These are phyloP conservation scores for Hemiprocne comata DNA, from an alignment of 2,113 vertebrate species.

Conservation along the genomic window DNA sequence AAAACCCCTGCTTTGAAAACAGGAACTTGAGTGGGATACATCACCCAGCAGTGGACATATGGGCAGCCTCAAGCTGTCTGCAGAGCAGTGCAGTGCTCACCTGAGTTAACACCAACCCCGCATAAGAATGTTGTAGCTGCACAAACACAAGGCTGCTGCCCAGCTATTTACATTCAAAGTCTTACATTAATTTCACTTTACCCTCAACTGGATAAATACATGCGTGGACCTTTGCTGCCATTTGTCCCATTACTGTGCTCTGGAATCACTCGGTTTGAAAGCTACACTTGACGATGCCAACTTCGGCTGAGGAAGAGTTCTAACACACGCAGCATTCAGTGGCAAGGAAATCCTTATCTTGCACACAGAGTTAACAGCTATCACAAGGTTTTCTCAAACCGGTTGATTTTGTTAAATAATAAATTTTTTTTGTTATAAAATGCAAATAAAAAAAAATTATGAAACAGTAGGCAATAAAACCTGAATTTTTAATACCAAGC, in stretches of 20 bases:
- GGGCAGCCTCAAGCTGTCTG: neutral
- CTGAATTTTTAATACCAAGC: slow-evolving; percentile 51
- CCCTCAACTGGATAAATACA: neutral
- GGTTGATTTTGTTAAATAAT: slow-evolving; percentile 53
- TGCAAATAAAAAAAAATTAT: slow-evolving; percentile 49
- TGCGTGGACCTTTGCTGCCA: neutral
- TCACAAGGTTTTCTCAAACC: neutral
- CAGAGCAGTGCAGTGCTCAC: neutral
- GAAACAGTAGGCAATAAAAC: slow-evolving; percentile 55
- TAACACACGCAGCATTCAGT: rapidly evolving
- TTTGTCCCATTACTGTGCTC: neutral
- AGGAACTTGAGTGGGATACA: neutral
- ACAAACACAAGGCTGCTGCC: neutral
- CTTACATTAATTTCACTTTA: neutral
- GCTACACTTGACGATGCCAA: rapidly evolving
- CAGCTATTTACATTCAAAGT: neutral
- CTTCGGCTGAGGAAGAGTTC: neutral
- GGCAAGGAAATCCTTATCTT: neutral
- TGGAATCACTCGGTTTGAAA: rapidly evolving
- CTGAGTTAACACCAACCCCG: neutral
- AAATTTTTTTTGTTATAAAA: too few species aligned
- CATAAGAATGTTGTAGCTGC: neutral
- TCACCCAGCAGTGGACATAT: rapidly evolving
- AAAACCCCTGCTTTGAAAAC: neutral
- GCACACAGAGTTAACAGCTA: neutral